These are phyloP conservation scores for Ormyrus nitidulus DNA, from an alignment of 2,888 invertebrate species.

Conservation along the genomic window DNA sequence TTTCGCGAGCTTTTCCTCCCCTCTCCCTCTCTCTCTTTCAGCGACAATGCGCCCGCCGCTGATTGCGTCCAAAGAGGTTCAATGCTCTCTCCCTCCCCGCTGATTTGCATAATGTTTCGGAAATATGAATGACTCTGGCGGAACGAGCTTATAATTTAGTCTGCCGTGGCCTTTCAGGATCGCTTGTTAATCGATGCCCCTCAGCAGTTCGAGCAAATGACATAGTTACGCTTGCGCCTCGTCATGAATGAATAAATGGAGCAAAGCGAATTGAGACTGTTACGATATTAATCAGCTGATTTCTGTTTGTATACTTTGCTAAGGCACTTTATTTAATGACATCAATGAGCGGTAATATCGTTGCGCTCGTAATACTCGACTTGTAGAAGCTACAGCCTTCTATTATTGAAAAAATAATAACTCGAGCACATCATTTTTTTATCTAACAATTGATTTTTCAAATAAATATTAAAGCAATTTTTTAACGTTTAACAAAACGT, in stretches of 20 bases:
- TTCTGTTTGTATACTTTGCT: background rate
- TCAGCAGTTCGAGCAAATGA: constrained; percentile 36
- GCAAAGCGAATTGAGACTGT: background rate
- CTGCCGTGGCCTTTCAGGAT: background rate
- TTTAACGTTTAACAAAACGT: no score
- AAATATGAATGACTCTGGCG: constrained; percentile 56
- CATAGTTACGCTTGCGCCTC: constrained; percentile 21
- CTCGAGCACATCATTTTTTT: no score
- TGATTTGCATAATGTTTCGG: constrained; percentile 56
- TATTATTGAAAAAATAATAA: background rate
- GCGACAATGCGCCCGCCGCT: constrained; percentile 41
- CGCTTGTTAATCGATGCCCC: constrained; percentile 44
- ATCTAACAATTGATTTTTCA: no score
- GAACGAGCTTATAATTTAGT: constrained; percentile 27
- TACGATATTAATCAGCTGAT: constrained; percentile 29
- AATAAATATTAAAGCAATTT: no score
- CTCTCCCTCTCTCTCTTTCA: constrained; percentile 46
- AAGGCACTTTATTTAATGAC: background rate
- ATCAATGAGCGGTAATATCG: background rate
- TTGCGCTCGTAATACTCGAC: no score
- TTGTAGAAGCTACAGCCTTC: background rate
- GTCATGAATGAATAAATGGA: constrained; percentile 15
- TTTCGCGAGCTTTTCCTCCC: constrained; percentile 31
- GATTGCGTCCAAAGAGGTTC: constrained; percentile 29
- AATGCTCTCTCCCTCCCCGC: constrained; percentile 11